Percentiles rank a stretch among this genome's conserved stretches.
phyloP scores from a whole-genome alignment of 1,140 invertebrate species.

The Goniozus legneri region DNA sequence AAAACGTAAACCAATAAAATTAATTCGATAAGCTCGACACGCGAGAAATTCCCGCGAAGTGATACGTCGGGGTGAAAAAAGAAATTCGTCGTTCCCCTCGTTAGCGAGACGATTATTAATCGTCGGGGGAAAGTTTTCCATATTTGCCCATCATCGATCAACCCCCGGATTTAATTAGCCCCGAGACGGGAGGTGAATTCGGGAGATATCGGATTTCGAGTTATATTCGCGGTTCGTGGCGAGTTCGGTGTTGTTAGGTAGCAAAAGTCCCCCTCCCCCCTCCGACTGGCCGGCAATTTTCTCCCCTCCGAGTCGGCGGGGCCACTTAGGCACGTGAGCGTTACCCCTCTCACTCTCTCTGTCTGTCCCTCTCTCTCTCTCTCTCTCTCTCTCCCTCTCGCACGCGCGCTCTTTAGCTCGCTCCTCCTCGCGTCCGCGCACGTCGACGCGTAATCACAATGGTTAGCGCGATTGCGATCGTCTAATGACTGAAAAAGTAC shows the following conservation, averaged over 20 bases:
- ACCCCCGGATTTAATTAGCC: too few species aligned
- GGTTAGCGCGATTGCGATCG: slow-evolving; percentile 45
- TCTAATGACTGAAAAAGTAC: slow-evolving; percentile 46
- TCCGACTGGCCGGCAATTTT: slow-evolving; percentile 6
- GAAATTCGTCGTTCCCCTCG: too few species aligned
- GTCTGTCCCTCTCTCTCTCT: too few species aligned
- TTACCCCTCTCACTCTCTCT: slow-evolving; percentile 10
- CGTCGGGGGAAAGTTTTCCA: too few species aligned
- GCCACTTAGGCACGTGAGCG: slow-evolving; percentile 21
- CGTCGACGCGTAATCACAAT: slow-evolving; percentile 41
- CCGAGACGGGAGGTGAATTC: too few species aligned
- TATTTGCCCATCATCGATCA: too few species aligned
- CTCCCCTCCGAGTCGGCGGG: not conserved
- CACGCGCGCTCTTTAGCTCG: slow-evolving; percentile 20
- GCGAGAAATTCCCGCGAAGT: too few species aligned
- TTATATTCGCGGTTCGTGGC: slow-evolving; percentile 1
- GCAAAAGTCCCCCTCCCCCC: slow-evolving; percentile 16
- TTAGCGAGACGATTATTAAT: too few species aligned
- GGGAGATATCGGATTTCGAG: too few species aligned
- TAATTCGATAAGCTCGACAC: too few species aligned
- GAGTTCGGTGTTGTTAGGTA: slow-evolving; percentile 13
- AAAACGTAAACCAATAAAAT: too few species aligned
- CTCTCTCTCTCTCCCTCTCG: slow-evolving; percentile 8
- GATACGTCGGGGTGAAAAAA: too few species aligned
- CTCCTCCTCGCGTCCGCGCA: slow-evolving; percentile 5